These are phyloP conservation scores for Loriculus beryllinus DNA, from an alignment of 2,797 vertebrate genomes.

Conservation along the genomic window DNA sequence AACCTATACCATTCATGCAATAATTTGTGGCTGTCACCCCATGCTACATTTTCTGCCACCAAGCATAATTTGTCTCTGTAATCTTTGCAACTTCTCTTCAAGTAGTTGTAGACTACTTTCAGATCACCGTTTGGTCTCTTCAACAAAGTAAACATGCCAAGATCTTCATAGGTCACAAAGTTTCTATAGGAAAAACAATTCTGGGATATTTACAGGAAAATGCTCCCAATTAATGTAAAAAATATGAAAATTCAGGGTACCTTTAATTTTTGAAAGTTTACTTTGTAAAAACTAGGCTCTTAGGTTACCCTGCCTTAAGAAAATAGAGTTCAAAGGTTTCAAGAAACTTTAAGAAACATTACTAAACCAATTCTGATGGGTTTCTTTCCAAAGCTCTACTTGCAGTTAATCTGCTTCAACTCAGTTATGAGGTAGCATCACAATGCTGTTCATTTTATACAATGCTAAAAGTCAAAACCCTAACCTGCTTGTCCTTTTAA, in stretches of 20 bases:
- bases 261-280: background rate
- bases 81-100: background rate
- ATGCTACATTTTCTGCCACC: background rate
- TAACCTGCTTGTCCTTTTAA: background rate
- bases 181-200: background rate
- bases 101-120: background rate
- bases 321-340: background rate
- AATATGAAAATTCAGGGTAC: background rate
- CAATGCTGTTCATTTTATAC: background rate
- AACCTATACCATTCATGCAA: rapidly evolving
- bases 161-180: background rate
- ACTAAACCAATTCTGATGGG: background rate
- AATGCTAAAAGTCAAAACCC: background rate
- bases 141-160: background rate
- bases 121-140: background rate
- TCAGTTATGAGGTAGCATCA: background rate
- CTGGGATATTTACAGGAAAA: background rate
- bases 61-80: background rate
- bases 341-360: background rate
- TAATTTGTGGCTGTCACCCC: background rate
- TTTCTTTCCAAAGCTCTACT: background rate
- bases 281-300: background rate
- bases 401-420: background rate
- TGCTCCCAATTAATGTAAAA: background rate
- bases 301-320: background rate